Percentiles rank a stretch among this genome's conserved stretches.
phyloP scores from a whole-genome alignment of 2,113 vertebrate genomes.

The Pagrus major region DNA sequence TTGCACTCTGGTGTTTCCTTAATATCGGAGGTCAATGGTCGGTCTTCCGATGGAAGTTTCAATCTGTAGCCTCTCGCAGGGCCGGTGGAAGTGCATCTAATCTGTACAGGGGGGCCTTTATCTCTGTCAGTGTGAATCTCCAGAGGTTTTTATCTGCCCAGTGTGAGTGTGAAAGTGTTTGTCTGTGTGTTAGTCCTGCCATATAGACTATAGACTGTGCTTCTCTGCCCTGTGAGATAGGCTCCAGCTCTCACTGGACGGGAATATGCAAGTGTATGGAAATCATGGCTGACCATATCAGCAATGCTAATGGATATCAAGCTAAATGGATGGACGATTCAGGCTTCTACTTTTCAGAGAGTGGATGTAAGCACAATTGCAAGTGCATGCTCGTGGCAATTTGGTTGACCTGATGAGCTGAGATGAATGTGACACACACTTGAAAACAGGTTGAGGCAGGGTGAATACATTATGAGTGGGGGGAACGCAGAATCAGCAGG shows the following conservation, averaged over 20 bases:
- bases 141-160: constrained; percentile 17
- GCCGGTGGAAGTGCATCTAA: constrained; percentile 1
- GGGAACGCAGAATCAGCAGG: constrained; percentile 31
- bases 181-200: constrained; percentile 1
- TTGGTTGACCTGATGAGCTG: constrained; percentile 29
- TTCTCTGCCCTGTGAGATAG: neutral
- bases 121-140: constrained; percentile 8
- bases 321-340: constrained; percentile 21
- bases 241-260: neutral
- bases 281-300: constrained; percentile 12
- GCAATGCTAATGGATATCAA: neutral
- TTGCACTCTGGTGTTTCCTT: constrained; percentile 39
- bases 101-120: constrained; percentile 19
- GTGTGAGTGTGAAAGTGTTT: constrained; percentile 19
- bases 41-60: constrained; percentile 37
- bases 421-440: constrained; percentile 27
- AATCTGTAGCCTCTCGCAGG: constrained; percentile 1
- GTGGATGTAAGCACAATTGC: neutral
- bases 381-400: neutral
- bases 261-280: neutral
- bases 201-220: neutral
- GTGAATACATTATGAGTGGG: neutral
- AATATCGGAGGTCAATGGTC: constrained; percentile 63
- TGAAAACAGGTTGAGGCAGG: neutral
- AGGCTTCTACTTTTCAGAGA: constrained; percentile 7